phyloP scores from a whole-genome alignment of 2,888 invertebrate genomes.

The Bimastos eiseni region DNA sequence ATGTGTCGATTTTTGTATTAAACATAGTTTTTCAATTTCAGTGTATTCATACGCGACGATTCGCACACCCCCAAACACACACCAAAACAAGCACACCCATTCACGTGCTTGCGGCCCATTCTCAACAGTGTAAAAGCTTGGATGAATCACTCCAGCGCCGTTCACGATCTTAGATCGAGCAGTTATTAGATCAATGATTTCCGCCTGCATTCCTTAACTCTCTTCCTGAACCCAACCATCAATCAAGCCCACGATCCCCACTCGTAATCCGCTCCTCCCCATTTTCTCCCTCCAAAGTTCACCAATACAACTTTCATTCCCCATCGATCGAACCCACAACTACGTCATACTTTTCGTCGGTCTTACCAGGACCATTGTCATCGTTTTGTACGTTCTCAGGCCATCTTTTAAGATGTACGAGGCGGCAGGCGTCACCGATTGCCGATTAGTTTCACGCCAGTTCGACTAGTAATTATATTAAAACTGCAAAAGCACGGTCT shows the following conservation, averaged over 20 bases:
- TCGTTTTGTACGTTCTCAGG: background rate
- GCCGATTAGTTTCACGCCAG: background rate
- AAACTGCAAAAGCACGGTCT: background rate
- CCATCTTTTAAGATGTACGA: background rate
- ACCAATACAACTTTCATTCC: background rate
- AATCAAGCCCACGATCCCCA: background rate
- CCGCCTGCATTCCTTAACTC: background rate
- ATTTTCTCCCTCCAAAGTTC: background rate
- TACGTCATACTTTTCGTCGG: background rate
- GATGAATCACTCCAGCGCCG: background rate
- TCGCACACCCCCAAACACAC: background rate
- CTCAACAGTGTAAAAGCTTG: background rate
- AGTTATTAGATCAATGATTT: too few species aligned
- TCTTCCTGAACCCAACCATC: background rate
- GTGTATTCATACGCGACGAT: background rate
- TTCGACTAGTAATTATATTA: background rate
- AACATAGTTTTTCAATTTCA: background rate
- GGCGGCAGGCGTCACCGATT: background rate
- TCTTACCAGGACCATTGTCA: constrained; percentile 13
- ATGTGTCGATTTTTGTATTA: background rate
- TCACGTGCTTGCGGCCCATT: background rate
- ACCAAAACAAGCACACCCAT: background rate
- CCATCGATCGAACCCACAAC: background rate
- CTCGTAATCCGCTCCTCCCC: background rate
- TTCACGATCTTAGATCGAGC: background rate